Evolutionary conservation across 2,113 vertebrate genomes (phyloP), one percentile per base, ranked within the genome.

Genomic region (Stomatorhinus ivindoensis): DNA sequence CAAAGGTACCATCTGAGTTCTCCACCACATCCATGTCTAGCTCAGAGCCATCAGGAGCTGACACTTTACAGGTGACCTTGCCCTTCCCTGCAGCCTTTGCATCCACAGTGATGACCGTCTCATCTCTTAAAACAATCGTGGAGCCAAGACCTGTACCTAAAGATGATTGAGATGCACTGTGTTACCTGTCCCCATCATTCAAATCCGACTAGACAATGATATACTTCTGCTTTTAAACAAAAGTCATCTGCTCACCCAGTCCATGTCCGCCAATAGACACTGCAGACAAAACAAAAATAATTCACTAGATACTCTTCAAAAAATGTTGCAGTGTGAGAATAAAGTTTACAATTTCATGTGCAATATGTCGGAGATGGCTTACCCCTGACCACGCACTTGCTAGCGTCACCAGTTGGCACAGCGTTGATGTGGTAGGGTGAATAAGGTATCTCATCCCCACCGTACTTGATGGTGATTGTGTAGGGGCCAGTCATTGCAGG

Each of bases 301-400:
- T 35, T 50, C 61, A 48, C 87, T n/a, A 31, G 85, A 27, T 39
- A 15, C 3, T 80, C 31, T 42, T 19, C 61, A 17, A 42, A 80
- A 80, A 35, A 80, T 42, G 35, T 42, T 80, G 11, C 7, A 19
- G 35, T 7, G 73, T 80, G 35, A 80, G 35, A 80, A 80, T 39
- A 80, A 42, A 42, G 35, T 42, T 17, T 42, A 39, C 10, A 69
- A 31, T 69, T 69, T 69, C 15, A 31, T 27, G 27, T 13, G n/a
- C 61, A 13, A 31, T 69, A 31, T 69, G 31, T 69, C 3, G 17
- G 39, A 80, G 4, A 80, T 80, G 73, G 73, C 61, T 89, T 88
- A 99, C 98, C 98, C 94, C 97, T 98, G 90, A 99, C 95, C 0
- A 94, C 95, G 92, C 98, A 99, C 93, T 99, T 98, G 97, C 98